A percentile compares a stretch with the other conserved stretches of the same genome.
Evolutionary conservation across 35 echinoderm and acorn worm genomes (phyloP).

Genomic region (Heliocidaris erythrogramma): DNA sequence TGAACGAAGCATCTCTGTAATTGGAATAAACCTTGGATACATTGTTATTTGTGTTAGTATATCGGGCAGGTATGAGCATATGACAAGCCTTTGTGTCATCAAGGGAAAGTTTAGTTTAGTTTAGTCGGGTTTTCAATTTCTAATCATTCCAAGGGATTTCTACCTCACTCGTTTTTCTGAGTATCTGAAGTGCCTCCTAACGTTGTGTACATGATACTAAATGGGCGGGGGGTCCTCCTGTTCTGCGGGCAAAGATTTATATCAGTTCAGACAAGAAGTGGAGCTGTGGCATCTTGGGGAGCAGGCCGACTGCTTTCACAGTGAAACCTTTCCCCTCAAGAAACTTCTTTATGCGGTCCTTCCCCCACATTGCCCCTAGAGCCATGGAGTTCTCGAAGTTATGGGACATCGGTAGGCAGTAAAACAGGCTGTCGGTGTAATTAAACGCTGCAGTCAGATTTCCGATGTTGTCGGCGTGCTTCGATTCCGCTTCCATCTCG

Average conservation of each 20-base stretch:
- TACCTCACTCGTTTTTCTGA: too few species aligned
- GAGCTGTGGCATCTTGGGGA: not conserved
- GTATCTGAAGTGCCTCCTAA: too few species aligned
- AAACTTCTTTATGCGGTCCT: constrained; percentile 66
- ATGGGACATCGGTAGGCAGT: constrained; percentile 90
- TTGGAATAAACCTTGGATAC: too few species aligned
- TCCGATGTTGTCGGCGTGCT: constrained; percentile 79
- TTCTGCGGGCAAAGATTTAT: not conserved
- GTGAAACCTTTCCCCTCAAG: constrained; percentile 70
- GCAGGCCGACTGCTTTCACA: not conserved
- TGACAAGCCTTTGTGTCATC: too few species aligned
- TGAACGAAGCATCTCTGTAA: too few species aligned
- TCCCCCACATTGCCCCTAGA: constrained; percentile 90
- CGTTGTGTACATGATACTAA: too few species aligned
- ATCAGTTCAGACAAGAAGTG: constrained; percentile 20
- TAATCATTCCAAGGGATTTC: too few species aligned
- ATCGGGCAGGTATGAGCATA: too few species aligned
- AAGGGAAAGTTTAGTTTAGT: too few species aligned
- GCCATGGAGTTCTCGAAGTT: constrained; percentile 66
- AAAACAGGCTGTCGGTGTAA: constrained; percentile 93
- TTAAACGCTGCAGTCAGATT: constrained; percentile 75
- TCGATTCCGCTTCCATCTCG: constrained; percentile 71
- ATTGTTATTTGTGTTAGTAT: too few species aligned
- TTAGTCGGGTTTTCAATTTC: too few species aligned
- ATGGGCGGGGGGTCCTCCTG: too few species aligned